Evolutionary conservation across 2,797 vertebrate species (phyloP), one percentile per base, ranked within the genome.

Genomic region (Malurus leucopterus): DNA sequence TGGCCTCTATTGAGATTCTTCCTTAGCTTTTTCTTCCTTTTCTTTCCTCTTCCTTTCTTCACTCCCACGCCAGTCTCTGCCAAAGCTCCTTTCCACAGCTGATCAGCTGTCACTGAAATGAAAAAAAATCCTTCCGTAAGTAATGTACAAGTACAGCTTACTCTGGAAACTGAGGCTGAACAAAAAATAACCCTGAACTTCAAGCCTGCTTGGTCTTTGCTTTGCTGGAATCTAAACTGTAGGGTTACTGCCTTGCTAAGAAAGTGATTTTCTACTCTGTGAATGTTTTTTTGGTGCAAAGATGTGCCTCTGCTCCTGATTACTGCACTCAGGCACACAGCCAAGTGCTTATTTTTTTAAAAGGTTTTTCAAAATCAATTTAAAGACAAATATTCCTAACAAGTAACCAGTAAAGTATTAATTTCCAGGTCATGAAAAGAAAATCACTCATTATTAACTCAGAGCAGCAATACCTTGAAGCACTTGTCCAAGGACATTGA

Each of bases 81-180:
- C 96, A 99, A 61, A 43, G 98, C 98, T 29, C 99, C 99, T 94
- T 95, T 98, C 99, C 99, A 99, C 2, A 99, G 95, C 89, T 99
- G 94, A 13, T 98, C 97, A 38, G 99, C 99, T 4, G 99, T 99
- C 97, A 98, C 99, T 99, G 97, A 59, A 96, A 96, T 15, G 15
- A 91, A 78, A 77, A 93, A 46, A 7, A 13, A 23, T 32, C 23
- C 23, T 43, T 62, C 59, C n/a, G 11, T 68, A 58, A 94, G 84
- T 73, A 93, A 84, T 12, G 30, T 58, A 43, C 20, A 41, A 90
- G 55, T 13, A 81, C 34, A 90, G 63, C 53, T 87, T 55, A 70
- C 14, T 63, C 3, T 47, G 53, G 55, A 85, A 85, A 78, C 11
- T 19, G 22, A 79, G 86, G 51, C 23, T 26, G 62, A 91, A 71